Conservation (phyloP, 1,140 invertebrate genomes). For the Mamestra configurata region DNA sequence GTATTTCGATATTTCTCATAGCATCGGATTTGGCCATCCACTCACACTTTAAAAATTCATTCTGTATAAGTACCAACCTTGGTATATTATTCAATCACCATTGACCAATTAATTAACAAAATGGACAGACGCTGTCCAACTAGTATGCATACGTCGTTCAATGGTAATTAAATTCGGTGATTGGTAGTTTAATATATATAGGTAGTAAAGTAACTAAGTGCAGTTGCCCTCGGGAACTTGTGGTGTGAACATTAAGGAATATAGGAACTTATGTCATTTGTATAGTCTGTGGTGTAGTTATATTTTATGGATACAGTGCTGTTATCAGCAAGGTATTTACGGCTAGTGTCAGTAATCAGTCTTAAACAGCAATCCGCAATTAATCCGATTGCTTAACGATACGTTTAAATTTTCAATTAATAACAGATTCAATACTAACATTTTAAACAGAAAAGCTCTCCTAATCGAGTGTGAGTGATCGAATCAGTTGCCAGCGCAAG, state of each 20-base stretch:
- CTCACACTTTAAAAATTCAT: too few species aligned
- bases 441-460: not conserved
- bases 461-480: constrained; percentile 47
- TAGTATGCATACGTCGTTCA: not conserved
- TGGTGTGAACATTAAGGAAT: too few species aligned
- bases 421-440: not conserved
- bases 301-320: too few species aligned
- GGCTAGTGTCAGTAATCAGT: too few species aligned
- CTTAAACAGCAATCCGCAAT: too few species aligned
- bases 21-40: too few species aligned
- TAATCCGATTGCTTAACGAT: not conserved
- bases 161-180: not conserved
- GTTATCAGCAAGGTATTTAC: too few species aligned
- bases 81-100: not conserved
- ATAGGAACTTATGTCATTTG: too few species aligned
- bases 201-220: not conserved
- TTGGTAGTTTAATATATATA: not conserved
- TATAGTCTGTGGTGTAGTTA: too few species aligned
- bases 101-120: constrained; percentile 25
- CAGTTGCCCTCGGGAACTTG: too few species aligned
- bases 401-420: not conserved
- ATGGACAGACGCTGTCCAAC: constrained; percentile 7
- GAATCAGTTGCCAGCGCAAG: constrained; percentile 20
- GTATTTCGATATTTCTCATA: too few species aligned
- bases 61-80: not conserved